Evolutionary conservation across 1,140 invertebrate species (phyloP), one percentile per base, ranked within the genome.

Genomic region (Oreohelix idahoensis): DNA sequence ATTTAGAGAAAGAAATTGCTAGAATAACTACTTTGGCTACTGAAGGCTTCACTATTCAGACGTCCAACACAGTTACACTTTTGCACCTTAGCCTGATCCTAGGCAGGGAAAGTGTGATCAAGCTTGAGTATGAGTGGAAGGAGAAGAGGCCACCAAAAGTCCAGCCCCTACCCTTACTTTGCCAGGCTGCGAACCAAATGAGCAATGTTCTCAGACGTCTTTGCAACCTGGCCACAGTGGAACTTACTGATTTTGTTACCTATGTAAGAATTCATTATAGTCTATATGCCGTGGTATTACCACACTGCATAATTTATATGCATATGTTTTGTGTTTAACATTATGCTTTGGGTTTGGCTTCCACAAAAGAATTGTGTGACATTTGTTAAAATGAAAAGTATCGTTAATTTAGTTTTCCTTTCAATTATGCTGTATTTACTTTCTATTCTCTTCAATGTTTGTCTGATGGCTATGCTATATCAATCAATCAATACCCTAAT

Each of bases 1-100:
- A 71, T n/a, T 29, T 35, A 13, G 79, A 82, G 49, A 36, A 39
- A 38, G 80, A 82, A 75, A 58, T 82, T 42, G 42, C 15, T 29
- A 38, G 80, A 35, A 20, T 82, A 8, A 74, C n/a, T 17, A 42
- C n/a, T 4, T 63, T 82, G 38, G 71, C 71, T 4, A 29, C 58
- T n/a, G 70, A 74, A 36, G 80, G 80, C 11, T 75, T 82, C n/a
- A 74, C 71, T 26, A 0, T 58, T 13, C 23, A 38, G 58, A 58
- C 39, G 1, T 82, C 80, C 20, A 73, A 82, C 80, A 82, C n/a
- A 8, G 49, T 82, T n/a, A 82, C 71, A 26, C 71, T 82, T n/a
- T 51, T 82, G 29, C 80, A 82, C 71, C 38, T 82, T 1, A 74
- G 80, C 32, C 36, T 82, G 4, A 32, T 82, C 26, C 70, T 82